Percentiles rank a stretch among this genome's conserved stretches.
Evolutionary conservation across 2,113 vertebrate species (phyloP).

Genomic region (Antigone vipio): DNA sequence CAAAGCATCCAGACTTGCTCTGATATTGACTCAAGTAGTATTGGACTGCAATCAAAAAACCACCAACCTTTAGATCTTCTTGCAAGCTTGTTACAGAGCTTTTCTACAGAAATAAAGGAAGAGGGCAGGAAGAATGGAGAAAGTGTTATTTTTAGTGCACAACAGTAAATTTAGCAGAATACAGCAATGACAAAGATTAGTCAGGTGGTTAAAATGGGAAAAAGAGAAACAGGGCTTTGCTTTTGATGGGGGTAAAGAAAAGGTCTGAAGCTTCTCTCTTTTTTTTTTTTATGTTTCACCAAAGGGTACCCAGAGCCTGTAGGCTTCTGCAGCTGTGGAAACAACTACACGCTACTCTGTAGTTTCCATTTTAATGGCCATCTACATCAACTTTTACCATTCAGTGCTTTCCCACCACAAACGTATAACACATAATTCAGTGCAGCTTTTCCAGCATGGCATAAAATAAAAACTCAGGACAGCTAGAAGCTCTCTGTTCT

Average conservation of each 20-base stretch:
- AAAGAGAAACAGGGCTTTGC: neutral
- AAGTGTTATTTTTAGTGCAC: neutral
- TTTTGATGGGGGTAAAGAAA: neutral
- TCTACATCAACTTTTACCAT: neutral
- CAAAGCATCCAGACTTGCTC: neutral
- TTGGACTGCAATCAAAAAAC: neutral
- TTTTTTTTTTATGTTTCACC: neutral
- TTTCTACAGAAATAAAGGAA: neutral
- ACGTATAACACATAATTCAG: neutral
- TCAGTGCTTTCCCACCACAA: neutral
- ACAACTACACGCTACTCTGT: neutral
- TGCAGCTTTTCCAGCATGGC: neutral
- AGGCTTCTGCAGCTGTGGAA: neutral
- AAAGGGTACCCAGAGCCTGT: neutral
- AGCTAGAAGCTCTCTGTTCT: neutral
- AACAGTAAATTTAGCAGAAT: neutral
- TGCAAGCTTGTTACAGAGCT: neutral
- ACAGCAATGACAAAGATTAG: neutral
- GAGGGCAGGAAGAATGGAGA: neutral
- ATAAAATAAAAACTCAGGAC: neutral
- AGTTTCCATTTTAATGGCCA: neutral
- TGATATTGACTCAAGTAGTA: neutral
- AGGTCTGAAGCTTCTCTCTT: neutral
- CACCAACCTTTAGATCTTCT: neutral
- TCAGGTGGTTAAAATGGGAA: neutral